Base-by-base conservation (phyloP, 2,888 invertebrate species). In the Elaeidobius kamerunicus region DNA sequence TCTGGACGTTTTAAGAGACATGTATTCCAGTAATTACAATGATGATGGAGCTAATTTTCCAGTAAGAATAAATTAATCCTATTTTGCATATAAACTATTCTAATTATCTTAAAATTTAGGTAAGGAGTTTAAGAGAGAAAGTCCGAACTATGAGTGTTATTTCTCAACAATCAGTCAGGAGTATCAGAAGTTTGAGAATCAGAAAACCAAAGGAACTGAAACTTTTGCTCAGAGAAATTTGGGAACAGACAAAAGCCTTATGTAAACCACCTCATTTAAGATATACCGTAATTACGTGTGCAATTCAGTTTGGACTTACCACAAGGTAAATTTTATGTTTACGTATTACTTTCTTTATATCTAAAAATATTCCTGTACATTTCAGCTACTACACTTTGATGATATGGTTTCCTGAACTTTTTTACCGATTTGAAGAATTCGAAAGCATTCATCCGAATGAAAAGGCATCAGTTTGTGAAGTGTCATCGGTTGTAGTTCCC, bases 321-420 rank as follows among this genome's bases (percentile, higher is more conserved):
- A 84, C 88, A 44, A 84, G 84, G 84, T 85, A 69, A 71, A n/a
- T 3, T 30, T 23, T 9, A 23, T 23, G 23, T 23, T 23, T n/a
- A n/a, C n/a, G n/a, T n/a, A n/a, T n/a, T n/a, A n/a, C n/a, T n/a
- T n/a, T n/a, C n/a, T n/a, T n/a, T 9, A 23, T 23, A 23, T 23
- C 5, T 6, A 6, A 23, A 23, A 23, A 6, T 14, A 36, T 7
- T 35, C 17, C 27, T 7, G 35, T 41, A 19, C 28, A 16, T 44
- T 44, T 35, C 23, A 92, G 92, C 67, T 92, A 91, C 74, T 92
- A 92, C 71, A 92, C 92, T 5, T 75, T 92, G 35, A 91, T 91
- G 88, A 83, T 92, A 70, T 93, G 92, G 92, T 91, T 92, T 74
- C 91, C 91, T 11, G 91, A 91, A 71, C 73, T 92, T 63, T 92